Conservation (phyloP, 2,888 invertebrate species). For the Strigamia transsilvanica region DNA sequence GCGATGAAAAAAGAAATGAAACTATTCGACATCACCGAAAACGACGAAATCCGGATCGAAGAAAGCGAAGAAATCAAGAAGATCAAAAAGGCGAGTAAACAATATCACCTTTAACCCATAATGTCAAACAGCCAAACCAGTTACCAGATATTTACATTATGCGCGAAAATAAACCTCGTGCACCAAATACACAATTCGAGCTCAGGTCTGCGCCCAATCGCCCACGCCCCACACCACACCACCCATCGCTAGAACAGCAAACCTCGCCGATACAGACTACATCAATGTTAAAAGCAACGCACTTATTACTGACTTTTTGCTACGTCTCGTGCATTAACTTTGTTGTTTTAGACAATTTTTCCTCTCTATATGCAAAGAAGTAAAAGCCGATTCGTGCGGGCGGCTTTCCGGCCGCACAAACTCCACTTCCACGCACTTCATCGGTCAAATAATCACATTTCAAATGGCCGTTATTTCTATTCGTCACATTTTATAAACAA, state of each 20-base stretch:
- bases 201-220: background rate
- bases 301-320: background rate
- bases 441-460: too few relatives aligned
- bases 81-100: conserved; percentile 73
- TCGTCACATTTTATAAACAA: too few relatives aligned
- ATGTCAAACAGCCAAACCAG: background rate
- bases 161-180: background rate
- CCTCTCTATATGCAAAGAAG: too few relatives aligned
- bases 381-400: too few relatives aligned
- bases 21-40: conserved; percentile 64
- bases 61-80: conserved; percentile 82
- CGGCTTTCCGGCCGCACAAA: too few relatives aligned
- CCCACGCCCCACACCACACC: too few relatives aligned
- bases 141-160: background rate
- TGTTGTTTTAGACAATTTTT: too few relatives aligned
- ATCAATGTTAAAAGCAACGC: too few relatives aligned
- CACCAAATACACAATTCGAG: too few relatives aligned
- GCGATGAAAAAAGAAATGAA: conserved; percentile 82
- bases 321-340: background rate
- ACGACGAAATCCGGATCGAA: conserved; percentile 54
- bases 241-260: background rate
- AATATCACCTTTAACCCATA: background rate
- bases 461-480: too few relatives aligned
- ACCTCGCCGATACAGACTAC: too few relatives aligned
- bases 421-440: too few relatives aligned